Base-by-base conservation (phyloP, 2,888 invertebrate genomes). In the Athetis lepigone region DNA sequence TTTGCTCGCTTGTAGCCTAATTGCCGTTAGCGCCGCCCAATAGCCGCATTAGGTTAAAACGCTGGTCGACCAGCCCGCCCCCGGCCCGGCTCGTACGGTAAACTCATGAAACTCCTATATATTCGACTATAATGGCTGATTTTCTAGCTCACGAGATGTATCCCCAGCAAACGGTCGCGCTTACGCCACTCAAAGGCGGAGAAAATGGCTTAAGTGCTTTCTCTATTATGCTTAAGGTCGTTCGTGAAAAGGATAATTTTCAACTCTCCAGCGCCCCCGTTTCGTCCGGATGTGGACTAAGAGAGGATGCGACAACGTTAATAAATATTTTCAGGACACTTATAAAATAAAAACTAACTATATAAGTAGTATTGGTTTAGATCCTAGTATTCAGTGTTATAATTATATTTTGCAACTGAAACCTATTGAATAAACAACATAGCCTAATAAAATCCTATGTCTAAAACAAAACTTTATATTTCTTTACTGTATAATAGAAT, bases 121-220 rank as follows among this genome's bases (percentile, higher is more conserved):
- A 89, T 89, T 91, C 84, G 86, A 82, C 85, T 88, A 87, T 93
- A 94, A 93, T 93, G 90, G 93, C 89, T 94, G 92, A 94, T 95
- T 94, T 94, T 94, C 94, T 94, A 94, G 94, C 93, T 94, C 94
- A 90, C 88, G 91, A 91, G 90, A 91, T 90, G 90, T 89, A 88
- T 89, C 90, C 88, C 86, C 90, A 88, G 90, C 93, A 93, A 94
- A 94, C 91, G 92, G 90, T 87, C 91, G 86, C 92, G 92, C 94
- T 95, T 94, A 95, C 93, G 91, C 91, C 93, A 94, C 93, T 94
- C 93, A 95, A 95, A 95, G 93, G 94, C 94, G 93, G 94, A 91
- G 94, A 95, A 94, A 94, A 94, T 95, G 93, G 93, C 93, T 95
- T 94, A 95, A 95, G 95, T 95, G 95, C 95, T 94, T 93, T 94